Evolutionary conservation across 2,888 invertebrate genomes (phyloP).

Genomic region (Deroplatys truncata): DNA sequence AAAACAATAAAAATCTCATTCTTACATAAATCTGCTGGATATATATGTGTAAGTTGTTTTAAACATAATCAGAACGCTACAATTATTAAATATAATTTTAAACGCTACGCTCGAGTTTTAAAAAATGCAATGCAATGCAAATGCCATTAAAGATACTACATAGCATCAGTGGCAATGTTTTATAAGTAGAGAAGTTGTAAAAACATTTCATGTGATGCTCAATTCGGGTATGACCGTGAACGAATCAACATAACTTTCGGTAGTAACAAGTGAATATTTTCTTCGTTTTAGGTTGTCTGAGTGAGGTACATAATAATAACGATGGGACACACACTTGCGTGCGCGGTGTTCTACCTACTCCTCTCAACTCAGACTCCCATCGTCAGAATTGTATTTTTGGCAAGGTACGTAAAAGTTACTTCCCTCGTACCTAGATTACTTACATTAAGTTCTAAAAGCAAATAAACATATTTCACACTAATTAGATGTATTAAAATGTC

Average conservation of each 20-base stretch:
- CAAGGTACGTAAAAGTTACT: conserved; percentile 3
- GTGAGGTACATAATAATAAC: not conserved
- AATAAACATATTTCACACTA: not conserved
- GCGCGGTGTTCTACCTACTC: not conserved
- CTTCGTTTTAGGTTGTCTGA: conserved; percentile 3
- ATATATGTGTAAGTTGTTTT: too few species aligned
- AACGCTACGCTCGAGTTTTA: too few species aligned
- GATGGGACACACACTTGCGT: not conserved
- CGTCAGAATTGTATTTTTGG: not conserved
- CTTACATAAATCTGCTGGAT: too few species aligned
- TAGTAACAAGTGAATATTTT: not conserved
- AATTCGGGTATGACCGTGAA: not conserved
- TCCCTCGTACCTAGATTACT: not conserved
- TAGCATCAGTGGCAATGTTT: not conserved
- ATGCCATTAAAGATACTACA: too few species aligned
- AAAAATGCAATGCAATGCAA: too few species aligned
- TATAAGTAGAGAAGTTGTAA: not conserved
- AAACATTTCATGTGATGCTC: not conserved
- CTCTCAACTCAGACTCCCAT: not conserved
- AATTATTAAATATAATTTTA: too few species aligned
- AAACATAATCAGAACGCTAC: too few species aligned
- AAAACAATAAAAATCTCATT: too few species aligned
- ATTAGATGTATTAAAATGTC: not conserved
- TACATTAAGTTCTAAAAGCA: not conserved
- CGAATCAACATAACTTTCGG: not conserved